Evolutionary conservation across 2,888 invertebrate genomes (phyloP), one percentile per base, ranked within the genome.

Genomic region (Agonopterix heracliana): DNA sequence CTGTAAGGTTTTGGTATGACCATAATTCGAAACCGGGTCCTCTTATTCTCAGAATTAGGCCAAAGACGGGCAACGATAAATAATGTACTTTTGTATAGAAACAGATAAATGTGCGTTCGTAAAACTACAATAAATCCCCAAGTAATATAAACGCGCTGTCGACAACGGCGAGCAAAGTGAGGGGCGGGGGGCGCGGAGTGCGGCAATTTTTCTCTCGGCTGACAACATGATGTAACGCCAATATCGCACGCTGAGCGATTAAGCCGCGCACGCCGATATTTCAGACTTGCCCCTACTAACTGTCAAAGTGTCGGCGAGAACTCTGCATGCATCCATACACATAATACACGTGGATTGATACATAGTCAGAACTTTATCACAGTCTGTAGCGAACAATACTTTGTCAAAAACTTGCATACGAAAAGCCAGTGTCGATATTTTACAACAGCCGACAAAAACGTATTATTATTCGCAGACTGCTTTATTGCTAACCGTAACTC

Each of bases 211-310:
- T 87, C 87, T 87, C 85, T 80, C 71, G 77, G 83, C 84, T 88
- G 87, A 87, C 87, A 87, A 87, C 86, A 86, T 86, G 86, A 86
- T 86, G 87, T 87, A 87, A 87, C 85, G 85, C 84, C 87, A 87
- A 88, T 88, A 88, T 86, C 86, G 83, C 83, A 81, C 85, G 77
- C 84, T 84, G 85, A 86, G 78, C 86, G 87, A 88, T 88, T 87
- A 88, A 86, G 86, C 86, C 86, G 86, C 86, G 84, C 74, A 80
- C 79, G 80, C 81, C 85, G 82, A 86, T 86, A 88, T 86, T 86
- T 86, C 84, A 85, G 84, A 83, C 83, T 85, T 81, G 81, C 82
- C 85, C 82, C 80, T 82, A 84, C 84, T 83, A 86, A 84, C 84
- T 86, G 86, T 85, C 87, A 84, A 84, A 82, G 76, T 82, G 79